A percentile compares a stretch with the other conserved stretches of the same genome.
phyloP scores from a whole-genome alignment of 2,113 vertebrate genomes.

The Barbus barbus region DNA sequence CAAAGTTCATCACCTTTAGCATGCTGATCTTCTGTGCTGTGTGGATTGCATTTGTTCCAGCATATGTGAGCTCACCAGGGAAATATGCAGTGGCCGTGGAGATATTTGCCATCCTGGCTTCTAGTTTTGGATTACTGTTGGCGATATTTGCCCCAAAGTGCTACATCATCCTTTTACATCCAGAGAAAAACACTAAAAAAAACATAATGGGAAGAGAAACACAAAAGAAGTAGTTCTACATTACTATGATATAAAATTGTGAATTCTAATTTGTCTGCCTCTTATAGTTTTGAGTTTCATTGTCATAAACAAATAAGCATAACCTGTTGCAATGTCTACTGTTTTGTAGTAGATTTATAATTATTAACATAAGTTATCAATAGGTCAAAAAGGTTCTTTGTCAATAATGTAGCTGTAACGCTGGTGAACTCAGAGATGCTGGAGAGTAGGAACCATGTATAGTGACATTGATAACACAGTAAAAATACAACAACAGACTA shows the following conservation, averaged over 20 bases:
- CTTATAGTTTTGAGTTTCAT: neutral
- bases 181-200: slow-evolving; percentile 47
- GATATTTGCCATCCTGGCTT: slow-evolving; percentile 66
- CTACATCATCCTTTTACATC: slow-evolving; percentile 50
- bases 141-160: slow-evolving; percentile 53
- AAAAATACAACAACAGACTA: too few relatives aligned
- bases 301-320: neutral
- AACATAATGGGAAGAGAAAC: slow-evolving; percentile 25
- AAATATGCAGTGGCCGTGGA: slow-evolving; percentile 63
- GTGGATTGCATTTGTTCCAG: neutral
- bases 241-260: neutral
- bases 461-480: too few relatives aligned
- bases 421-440: too few relatives aligned
- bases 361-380: neutral
- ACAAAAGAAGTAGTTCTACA: neutral
- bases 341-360: neutral
- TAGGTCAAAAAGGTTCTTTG: too few relatives aligned
- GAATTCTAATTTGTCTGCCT: neutral
- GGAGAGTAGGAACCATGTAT: too few relatives aligned
- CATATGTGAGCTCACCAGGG: neutral
- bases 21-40: neutral
- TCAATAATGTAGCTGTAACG: too few relatives aligned
- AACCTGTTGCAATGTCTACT: neutral
- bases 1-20: neutral
- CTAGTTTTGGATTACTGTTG: slow-evolving; percentile 52